Conservation (phyloP, 2,888 invertebrate species). For the Stramonita haemastoma region DNA sequence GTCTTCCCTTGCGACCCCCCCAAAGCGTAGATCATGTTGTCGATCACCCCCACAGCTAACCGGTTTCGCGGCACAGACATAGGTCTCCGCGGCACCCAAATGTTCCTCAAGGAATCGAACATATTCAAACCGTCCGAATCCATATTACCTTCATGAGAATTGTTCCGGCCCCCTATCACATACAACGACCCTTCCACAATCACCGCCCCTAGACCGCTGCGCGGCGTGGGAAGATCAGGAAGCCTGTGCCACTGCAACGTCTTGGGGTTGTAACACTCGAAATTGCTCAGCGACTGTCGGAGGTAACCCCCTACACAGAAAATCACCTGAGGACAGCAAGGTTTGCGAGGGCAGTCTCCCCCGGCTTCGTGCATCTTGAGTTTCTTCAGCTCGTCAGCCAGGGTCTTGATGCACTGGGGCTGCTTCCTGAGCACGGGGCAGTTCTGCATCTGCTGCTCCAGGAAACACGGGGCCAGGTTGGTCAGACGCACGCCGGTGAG, state of each 20-base stretch:
- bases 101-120: conserved; percentile 90
- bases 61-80: conserved; percentile 92
- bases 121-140: conserved; percentile 84
- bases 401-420: conserved; percentile 92
- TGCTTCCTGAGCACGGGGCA: conserved; percentile 92
- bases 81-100: conserved; percentile 88
- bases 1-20: conserved; percentile 92
- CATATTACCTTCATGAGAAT: conserved; percentile 86
- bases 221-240: conserved; percentile 89
- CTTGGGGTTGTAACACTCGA: conserved; percentile 93
- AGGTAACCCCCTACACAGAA: conserved; percentile 95
- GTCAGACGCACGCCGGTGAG: conserved; percentile 93
- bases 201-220: conserved; percentile 83
- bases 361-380: conserved; percentile 91
- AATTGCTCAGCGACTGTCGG: conserved; percentile 89
- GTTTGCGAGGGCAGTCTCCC: conserved; percentile 86
- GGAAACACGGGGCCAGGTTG: conserved; percentile 92
- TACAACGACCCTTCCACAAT: conserved; percentile 85
- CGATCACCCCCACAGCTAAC: conserved; percentile 95
- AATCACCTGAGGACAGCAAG: conserved; percentile 89
- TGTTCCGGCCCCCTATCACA: conserved; percentile 94
- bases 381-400: conserved; percentile 92
- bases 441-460: conserved; percentile 93
- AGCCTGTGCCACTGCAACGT: conserved; percentile 90
- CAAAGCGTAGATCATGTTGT: conserved; percentile 92